phyloP scores from a whole-genome alignment of 2,113 vertebrate species.

The Oryctolagus cuniculus region mOryCun1.1 NC_091439.1:65481501-65482000 shows the following conservation, averaged over 20 bases:
- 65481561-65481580: too few relatives aligned
- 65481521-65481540: too few relatives aligned
- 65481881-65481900: background rate
- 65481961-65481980: background rate
- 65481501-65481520: too few relatives aligned
- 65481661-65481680: conserved; percentile 16
- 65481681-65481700: background rate
- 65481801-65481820: background rate
- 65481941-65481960: background rate
- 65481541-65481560: too few relatives aligned
- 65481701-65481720: background rate
- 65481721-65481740: background rate
- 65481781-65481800: conserved; percentile 47
- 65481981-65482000: background rate
- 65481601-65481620: conserved; percentile 42
- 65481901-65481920: conserved; percentile 47
- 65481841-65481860: background rate
- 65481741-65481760: conserved; percentile 32
- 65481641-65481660: conserved; percentile 19
- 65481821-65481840: background rate
- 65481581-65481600: background rate
- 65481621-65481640: background rate
- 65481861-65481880: background rate
- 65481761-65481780: background rate
- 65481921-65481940: conserved; percentile 51